A percentile compares a stretch with the other conserved stretches of the same genome.
Evolutionary conservation across 2,888 invertebrate genomes (phyloP).

Genomic region (Drosophila diplacantha): DNA sequence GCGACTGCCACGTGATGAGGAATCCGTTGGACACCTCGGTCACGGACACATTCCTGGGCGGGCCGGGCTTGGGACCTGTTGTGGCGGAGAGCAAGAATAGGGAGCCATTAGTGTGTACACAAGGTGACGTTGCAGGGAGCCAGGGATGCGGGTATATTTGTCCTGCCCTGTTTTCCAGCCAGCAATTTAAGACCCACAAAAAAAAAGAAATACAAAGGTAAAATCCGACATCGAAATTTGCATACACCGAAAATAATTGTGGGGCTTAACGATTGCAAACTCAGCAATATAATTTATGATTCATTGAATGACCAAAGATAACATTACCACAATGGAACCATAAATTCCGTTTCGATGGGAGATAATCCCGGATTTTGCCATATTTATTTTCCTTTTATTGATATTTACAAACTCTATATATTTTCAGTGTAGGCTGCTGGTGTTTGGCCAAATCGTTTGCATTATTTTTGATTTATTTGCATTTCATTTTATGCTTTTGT

Average conservation of each 20-base stretch:
- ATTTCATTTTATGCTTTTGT: slow-evolving; percentile 35
- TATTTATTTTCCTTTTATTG: neutral
- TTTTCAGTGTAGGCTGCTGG: slow-evolving; percentile 10
- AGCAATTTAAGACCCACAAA: slow-evolving; percentile 17
- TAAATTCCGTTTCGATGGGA: neutral
- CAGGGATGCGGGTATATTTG: slow-evolving; percentile 4
- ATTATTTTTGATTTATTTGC: slow-evolving; percentile 41
- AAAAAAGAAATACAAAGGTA: slow-evolving; percentile 9
- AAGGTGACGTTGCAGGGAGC: neutral
- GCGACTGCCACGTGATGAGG: slow-evolving; percentile 93
- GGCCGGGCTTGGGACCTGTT: slow-evolving; percentile 93
- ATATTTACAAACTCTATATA: neutral
- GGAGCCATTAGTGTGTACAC: slow-evolving; percentile 20
- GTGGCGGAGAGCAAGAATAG: neutral
- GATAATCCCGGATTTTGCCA: neutral
- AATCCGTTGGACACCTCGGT: slow-evolving; percentile 93
- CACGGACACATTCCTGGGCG: slow-evolving; percentile 93
- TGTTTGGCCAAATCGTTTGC: slow-evolving; percentile 25
- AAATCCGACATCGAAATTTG: slow-evolving; percentile 18
- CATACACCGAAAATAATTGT: slow-evolving; percentile 11
- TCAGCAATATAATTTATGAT: neutral
- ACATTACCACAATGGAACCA: neutral
- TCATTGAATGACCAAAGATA: neutral
- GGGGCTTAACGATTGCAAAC: neutral
- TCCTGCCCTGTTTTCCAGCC: slow-evolving; percentile 26